phyloP scores from a whole-genome alignment of 2,797 vertebrate genomes.

The Vultur gryphus region DNA sequence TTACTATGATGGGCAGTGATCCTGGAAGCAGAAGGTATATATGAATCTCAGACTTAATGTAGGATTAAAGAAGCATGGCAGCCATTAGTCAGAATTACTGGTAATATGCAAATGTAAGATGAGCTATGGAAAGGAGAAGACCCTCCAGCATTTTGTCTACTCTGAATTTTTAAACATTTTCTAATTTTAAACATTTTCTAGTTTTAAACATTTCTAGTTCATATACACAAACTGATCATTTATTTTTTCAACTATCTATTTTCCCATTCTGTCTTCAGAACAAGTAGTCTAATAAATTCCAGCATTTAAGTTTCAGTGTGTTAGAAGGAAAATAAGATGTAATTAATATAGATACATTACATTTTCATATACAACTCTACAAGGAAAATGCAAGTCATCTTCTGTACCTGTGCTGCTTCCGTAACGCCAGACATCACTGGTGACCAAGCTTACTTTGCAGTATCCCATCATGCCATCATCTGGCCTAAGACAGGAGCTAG shows the following conservation, averaged over 20 bases:
- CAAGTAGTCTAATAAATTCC: not conserved
- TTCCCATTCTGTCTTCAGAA: not conserved
- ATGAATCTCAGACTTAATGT: not conserved
- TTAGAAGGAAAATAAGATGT: not conserved
- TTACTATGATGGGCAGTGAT: not conserved
- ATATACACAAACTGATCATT: not conserved
- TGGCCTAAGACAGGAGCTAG: not conserved
- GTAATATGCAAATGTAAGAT: not conserved
- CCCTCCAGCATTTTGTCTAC: not conserved
- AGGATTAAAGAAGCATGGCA: not conserved
- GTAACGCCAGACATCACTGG: not conserved
- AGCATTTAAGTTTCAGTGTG: not conserved
- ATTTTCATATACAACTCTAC: not conserved
- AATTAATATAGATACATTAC: not conserved
- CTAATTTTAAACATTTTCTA: not conserved
- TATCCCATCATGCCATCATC: not conserved
- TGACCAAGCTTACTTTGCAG: not conserved
- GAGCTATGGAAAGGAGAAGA: not conserved
- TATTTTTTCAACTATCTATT: not conserved
- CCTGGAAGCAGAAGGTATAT: not conserved
- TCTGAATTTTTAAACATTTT: not conserved
- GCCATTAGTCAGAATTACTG: not conserved
- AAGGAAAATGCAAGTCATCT: not conserved
- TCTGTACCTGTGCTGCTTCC: not conserved
- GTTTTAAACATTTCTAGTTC: not conserved